These are phyloP conservation scores for Lochmaea capreae DNA, from an alignment of 2,888 invertebrate genomes.

Conservation along the genomic window DNA sequence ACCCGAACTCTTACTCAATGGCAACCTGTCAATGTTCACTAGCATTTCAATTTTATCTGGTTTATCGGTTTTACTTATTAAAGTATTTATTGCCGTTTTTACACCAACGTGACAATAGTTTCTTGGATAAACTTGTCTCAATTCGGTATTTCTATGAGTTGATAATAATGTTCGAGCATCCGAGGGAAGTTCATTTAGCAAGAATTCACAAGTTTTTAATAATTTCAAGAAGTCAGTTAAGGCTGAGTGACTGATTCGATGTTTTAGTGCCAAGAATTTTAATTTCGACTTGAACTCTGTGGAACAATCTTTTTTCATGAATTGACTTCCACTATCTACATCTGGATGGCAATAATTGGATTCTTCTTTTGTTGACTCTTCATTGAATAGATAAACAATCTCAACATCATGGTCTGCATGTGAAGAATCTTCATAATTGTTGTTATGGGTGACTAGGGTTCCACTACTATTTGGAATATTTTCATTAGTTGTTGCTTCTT, in stretches of 20 bases:
- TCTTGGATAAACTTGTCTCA: slow-evolving; percentile 15
- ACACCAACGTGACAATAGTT: slow-evolving; percentile 20
- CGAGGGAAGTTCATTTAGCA: neutral
- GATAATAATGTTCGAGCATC: slow-evolving; percentile 20
- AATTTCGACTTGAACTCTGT: slow-evolving; percentile 15
- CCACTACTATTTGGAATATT: neutral
- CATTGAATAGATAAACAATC: neutral
- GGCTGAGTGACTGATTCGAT: slow-evolving; percentile 16
- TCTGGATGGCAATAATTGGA: slow-evolving; percentile 2
- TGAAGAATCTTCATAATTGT: no score
- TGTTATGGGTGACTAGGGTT: neutral
- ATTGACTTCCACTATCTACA: neutral
- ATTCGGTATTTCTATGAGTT: slow-evolving; percentile 5
- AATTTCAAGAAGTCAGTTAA: slow-evolving; percentile 12
- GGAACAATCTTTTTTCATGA: slow-evolving; percentile 11
- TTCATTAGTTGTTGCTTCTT: neutral
- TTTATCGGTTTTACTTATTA: neutral
- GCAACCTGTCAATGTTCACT: slow-evolving; percentile 18
- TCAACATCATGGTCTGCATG: slow-evolving; percentile 4
- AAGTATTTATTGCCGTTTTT: slow-evolving; percentile 16
- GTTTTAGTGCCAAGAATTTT: slow-evolving; percentile 7
- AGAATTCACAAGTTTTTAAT: slow-evolving; percentile 3
- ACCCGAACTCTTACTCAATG: slow-evolving; percentile 20
- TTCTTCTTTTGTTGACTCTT: neutral
- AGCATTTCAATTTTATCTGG: slow-evolving; percentile 10